Percentiles rank a stretch among this genome's conserved stretches.
Conservation (phyloP, 2,797 vertebrate genomes). For the Hylomyscus alleni region DNA sequence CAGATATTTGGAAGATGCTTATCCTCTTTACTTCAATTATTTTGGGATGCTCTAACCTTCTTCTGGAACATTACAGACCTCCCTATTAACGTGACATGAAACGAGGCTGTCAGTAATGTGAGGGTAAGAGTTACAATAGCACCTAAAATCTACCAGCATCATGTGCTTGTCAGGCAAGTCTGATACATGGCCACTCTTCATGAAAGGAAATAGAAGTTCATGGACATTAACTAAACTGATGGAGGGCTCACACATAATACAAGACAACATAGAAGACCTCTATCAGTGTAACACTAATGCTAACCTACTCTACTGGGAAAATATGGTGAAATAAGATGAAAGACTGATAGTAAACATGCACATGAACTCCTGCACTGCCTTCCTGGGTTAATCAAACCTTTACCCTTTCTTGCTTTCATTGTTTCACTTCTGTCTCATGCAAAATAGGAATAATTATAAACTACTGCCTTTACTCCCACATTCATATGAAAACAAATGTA, state of each 20-base stretch:
- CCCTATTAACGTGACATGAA: neutral
- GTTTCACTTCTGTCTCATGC: neutral
- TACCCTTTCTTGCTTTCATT: neutral
- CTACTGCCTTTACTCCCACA: neutral
- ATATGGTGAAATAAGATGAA: neutral
- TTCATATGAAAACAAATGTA: neutral
- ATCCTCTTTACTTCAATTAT: neutral
- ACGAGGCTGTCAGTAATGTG: neutral
- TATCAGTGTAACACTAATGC: neutral
- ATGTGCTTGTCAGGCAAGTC: neutral
- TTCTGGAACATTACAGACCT: neutral
- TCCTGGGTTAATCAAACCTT: neutral
- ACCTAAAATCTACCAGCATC: neutral
- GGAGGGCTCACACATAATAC: neutral
- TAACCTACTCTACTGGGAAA: neutral
- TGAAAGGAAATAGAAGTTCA: constrained; percentile 24
- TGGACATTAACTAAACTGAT: constrained; percentile 6
- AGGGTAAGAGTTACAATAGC: neutral
- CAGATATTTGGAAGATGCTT: neutral
- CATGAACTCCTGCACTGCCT: neutral
- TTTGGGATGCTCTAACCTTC: neutral
- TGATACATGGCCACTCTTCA: neutral
- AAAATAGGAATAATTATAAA: neutral
- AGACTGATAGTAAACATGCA: neutral
- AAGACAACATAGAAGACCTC: neutral